Percentiles rank a stretch among this genome's conserved stretches.
phyloP scores from a whole-genome alignment of 2,888 invertebrate genomes.

The Peribatodes rhomboidaria region DNA sequence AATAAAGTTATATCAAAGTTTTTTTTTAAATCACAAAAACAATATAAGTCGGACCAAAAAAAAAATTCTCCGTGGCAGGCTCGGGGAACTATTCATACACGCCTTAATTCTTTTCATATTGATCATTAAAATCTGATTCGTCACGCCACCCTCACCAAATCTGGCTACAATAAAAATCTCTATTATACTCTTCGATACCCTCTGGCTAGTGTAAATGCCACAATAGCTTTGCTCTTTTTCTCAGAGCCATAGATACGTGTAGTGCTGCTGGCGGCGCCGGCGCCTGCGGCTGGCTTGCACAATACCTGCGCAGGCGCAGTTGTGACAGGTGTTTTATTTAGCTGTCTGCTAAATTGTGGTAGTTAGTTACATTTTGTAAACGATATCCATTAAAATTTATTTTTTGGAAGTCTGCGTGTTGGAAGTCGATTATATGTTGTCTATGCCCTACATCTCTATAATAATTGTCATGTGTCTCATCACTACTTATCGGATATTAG shows the following conservation, averaged over 20 bases:
- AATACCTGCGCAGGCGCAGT: conserved; percentile 28
- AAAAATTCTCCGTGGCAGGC: no score
- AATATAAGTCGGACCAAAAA: no score
- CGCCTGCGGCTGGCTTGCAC: conserved; percentile 58
- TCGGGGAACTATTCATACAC: no score
- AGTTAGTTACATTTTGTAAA: no score
- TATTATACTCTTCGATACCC: conserved; percentile 14
- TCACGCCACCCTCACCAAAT: conserved; percentile 10
- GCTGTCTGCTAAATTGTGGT: neutral
- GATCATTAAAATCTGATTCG: conserved; percentile 8
- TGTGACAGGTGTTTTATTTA: neutral
- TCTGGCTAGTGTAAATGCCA: conserved; percentile 13
- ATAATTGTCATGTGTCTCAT: no score
- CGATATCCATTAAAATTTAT: no score
- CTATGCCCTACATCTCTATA: no score
- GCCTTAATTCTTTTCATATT: neutral
- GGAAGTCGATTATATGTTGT: no score
- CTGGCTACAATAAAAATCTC: neutral
- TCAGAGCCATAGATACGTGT: neutral
- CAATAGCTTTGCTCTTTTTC: conserved; percentile 32
- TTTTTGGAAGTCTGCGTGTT: no score
- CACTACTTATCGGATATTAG: no score
- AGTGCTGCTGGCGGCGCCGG: conserved; percentile 65
- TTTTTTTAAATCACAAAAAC: no score
- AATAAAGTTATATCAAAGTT: no score